These are phyloP conservation scores for Noctilio leporinus DNA, from an alignment of 2,113 vertebrate genomes.

Conservation along the genomic window DNA sequence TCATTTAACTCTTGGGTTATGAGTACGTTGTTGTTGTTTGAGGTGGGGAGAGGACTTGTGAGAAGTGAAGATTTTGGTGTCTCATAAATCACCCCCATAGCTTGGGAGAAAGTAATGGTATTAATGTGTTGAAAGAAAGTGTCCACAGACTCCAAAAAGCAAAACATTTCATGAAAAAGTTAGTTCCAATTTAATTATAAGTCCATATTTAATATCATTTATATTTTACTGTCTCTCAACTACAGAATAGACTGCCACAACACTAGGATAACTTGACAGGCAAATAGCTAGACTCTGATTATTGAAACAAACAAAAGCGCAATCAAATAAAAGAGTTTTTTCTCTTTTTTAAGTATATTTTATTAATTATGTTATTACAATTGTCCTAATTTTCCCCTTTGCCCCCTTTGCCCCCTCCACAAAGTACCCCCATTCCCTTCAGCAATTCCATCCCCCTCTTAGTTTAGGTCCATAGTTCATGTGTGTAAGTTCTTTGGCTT, in stretches of 20 bases:
- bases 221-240: constrained; percentile 44
- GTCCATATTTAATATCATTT: constrained; percentile 77
- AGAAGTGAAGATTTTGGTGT: not conserved
- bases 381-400: no score
- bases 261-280: not conserved
- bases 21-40: constrained; percentile 3
- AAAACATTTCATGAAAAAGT: constrained; percentile 81
- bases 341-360: no score
- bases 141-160: constrained; percentile 82
- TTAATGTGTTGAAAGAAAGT: constrained; percentile 82
- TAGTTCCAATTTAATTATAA: constrained; percentile 80
- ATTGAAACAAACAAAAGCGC: constrained; percentile 7
- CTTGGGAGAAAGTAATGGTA: constrained; percentile 81
- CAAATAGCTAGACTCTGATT: not conserved
- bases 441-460: no score
- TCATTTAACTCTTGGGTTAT: constrained; percentile 65
- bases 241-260: not conserved
- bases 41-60: not conserved
- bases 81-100: constrained; percentile 65
- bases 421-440: no score
- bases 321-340: not conserved
- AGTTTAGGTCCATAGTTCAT: no score
- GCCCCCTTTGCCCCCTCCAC: no score
- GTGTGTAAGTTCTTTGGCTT: no score
- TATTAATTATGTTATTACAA: no score